Percentiles rank a stretch among this genome's conserved stretches.
Evolutionary conservation across 2,797 vertebrate species (phyloP).

Genomic region (Limosa lapponica): DNA sequence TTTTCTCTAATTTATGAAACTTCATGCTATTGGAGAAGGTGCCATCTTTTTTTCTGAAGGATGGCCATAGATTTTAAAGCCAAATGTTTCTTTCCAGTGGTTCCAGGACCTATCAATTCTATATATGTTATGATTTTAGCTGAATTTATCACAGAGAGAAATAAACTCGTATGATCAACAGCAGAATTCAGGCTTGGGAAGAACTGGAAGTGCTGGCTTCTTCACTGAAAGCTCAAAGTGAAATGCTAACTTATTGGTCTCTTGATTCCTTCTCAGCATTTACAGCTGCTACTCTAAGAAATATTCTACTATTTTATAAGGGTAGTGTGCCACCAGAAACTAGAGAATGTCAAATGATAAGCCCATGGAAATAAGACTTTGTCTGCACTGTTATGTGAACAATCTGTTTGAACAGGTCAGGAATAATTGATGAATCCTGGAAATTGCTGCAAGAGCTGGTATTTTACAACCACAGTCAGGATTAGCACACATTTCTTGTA

Average conservation of each 20-base stretch:
- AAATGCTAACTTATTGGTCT: not conserved
- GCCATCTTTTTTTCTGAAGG: not conserved
- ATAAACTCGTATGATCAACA: not conserved
- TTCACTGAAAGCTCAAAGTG: not conserved
- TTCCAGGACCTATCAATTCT: not conserved
- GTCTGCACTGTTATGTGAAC: not conserved
- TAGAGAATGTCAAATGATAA: not conserved
- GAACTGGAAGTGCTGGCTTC: not conserved
- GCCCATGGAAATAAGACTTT: not conserved
- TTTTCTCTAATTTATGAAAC: not conserved
- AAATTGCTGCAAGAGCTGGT: not conserved
- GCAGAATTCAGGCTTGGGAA: not conserved
- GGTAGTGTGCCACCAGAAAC: not conserved
- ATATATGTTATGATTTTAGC: not conserved
- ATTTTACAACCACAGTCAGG: not conserved
- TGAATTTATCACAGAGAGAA: not conserved
- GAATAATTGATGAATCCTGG: slow-evolving; percentile 12
- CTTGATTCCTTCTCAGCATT: not conserved
- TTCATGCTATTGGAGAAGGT: not conserved
- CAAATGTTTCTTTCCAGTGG: not conserved
- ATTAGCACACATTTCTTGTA: not conserved
- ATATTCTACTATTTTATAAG: slow-evolving; percentile 1
- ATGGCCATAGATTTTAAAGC: not conserved
- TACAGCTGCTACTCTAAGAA: not conserved
- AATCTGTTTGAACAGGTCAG: not conserved